Evolutionary conservation across 2,113 vertebrate species (phyloP).

Genomic region (Ursus arctos): DNA sequence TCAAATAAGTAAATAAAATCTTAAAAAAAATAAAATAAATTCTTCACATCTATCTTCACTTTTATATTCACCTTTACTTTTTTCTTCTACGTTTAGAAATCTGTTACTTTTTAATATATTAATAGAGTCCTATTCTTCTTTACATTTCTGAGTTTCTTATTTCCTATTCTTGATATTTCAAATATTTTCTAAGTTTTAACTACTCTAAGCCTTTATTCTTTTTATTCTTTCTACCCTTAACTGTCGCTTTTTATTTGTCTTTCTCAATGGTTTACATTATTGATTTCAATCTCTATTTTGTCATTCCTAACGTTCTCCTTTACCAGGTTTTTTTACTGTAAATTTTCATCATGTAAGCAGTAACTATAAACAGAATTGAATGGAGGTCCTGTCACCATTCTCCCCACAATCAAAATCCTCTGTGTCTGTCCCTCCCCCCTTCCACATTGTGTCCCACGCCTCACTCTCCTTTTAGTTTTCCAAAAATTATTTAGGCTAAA

Average conservation of each 20-base stretch:
- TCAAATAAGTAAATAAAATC: too few relatives aligned
- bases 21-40: too few relatives aligned
- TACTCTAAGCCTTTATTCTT: not conserved
- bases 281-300: slow-evolving; percentile 3
- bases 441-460: not conserved
- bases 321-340: not conserved
- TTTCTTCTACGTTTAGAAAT: not conserved
- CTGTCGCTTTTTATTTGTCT: not conserved
- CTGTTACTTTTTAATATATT: not conserved
- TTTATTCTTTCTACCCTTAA: not conserved
- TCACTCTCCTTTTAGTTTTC: not conserved
- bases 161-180: slow-evolving; percentile 5
- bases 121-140: not conserved
- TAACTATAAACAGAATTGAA: not conserved
- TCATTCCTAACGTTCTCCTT: not conserved
- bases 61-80: slow-evolving; percentile 13
- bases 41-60: not conserved
- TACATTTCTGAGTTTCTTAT: not conserved
- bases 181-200: slow-evolving; percentile 42
- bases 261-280: not conserved
- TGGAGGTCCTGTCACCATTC: too few relatives aligned
- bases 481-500: not conserved
- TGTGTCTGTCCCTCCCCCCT: accelerated
- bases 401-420: not conserved
- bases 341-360: not conserved